These are phyloP conservation scores for Falco columbarius DNA, from an alignment of 2,797 vertebrate genomes.

Conservation along the genomic window DNA sequence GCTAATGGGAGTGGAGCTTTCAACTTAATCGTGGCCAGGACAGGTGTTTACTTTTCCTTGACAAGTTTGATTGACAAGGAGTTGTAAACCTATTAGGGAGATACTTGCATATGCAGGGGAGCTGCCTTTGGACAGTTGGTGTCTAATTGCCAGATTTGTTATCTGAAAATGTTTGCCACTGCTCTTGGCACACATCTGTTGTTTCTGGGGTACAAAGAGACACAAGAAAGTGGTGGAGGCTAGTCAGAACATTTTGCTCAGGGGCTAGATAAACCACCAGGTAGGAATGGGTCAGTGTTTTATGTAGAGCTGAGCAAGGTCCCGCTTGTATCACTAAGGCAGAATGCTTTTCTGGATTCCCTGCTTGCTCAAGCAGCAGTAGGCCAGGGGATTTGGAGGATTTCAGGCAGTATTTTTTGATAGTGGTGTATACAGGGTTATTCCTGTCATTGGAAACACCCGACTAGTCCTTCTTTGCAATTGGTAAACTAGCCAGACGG, in stretches of 20 bases:
- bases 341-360: neutral
- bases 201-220: neutral
- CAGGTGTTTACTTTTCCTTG: conserved; percentile 49
- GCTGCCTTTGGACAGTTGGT: neutral
- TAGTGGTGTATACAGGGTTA: neutral
- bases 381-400: neutral
- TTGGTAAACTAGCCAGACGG: neutral
- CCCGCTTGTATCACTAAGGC: neutral
- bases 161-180: conserved; percentile 4
- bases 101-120: conserved; percentile 22
- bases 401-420: neutral
- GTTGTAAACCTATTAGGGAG: conserved; percentile 33
- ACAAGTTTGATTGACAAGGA: conserved; percentile 44
- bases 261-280: neutral
- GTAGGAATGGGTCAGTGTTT: neutral
- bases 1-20: conserved; percentile 49
- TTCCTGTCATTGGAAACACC: neutral
- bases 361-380: neutral
- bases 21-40: neutral
- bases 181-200: neutral
- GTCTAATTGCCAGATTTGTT: neutral
- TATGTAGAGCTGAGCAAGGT: neutral
- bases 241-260: neutral
- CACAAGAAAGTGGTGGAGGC: neutral
- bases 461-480: neutral